phyloP scores from a whole-genome alignment of 2,888 invertebrate species.

The Zootermopsis nevadensis region DNA sequence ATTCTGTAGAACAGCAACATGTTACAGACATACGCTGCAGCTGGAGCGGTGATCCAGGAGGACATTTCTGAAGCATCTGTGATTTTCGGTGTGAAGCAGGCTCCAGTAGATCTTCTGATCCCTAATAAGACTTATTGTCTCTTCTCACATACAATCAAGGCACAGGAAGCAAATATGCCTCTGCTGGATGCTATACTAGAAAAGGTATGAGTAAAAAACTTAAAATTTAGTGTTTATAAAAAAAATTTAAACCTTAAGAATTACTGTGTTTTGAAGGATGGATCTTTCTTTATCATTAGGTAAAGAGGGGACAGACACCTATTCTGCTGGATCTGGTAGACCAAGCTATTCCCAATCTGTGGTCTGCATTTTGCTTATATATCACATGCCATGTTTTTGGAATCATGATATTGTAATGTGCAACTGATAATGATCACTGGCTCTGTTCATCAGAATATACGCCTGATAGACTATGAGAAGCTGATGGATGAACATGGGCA shows the following conservation, averaged over 20 bases:
- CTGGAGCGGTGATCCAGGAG: slow-evolving; percentile 94
- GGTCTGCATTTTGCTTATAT: too few relatives aligned
- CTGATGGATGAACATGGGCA: slow-evolving; percentile 90
- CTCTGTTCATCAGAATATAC: slow-evolving; percentile 77
- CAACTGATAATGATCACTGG: too few relatives aligned
- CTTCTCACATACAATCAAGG: slow-evolving; percentile 99
- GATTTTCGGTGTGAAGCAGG: slow-evolving; percentile 97
- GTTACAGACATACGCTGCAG: slow-evolving; percentile 83
- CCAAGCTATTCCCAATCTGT: too few relatives aligned
- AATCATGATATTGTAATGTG: too few relatives aligned
- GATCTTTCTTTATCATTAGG: too few relatives aligned
- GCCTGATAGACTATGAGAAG: slow-evolving; percentile 97
- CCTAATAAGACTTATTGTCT: slow-evolving; percentile 98
- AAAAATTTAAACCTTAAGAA: too few relatives aligned
- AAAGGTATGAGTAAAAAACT: slow-evolving; percentile 68
- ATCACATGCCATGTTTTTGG: too few relatives aligned
- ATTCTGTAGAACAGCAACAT: too few relatives aligned
- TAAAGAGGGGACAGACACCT: too few relatives aligned
- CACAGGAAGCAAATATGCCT: slow-evolving; percentile 98
- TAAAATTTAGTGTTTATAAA: too few relatives aligned
- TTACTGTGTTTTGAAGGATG: too few relatives aligned
- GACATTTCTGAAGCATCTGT: slow-evolving; percentile 96
- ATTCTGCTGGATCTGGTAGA: too few relatives aligned
- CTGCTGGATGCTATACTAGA: slow-evolving; percentile 95
- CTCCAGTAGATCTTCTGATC: slow-evolving; percentile 90